phyloP scores from a whole-genome alignment of 2,888 invertebrate genomes.

The Hypomecis punctinalis region DNA sequence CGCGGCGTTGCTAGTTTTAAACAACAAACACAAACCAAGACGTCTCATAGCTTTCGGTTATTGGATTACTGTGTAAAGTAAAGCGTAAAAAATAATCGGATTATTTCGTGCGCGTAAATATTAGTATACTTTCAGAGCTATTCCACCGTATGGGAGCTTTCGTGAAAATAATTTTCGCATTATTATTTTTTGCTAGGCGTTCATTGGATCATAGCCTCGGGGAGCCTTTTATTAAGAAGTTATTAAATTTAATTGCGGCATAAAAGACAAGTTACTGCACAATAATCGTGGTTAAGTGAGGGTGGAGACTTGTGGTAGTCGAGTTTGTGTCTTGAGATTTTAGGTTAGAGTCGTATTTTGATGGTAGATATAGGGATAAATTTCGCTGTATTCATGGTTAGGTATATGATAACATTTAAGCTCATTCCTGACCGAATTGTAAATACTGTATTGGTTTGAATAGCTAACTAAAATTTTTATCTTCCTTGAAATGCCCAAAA shows the following conservation, averaged over 20 bases:
- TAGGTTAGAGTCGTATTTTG: constrained; percentile 13
- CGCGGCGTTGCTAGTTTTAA: too few relatives aligned
- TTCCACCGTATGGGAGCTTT: constrained; percentile 13
- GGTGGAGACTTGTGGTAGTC: constrained; percentile 18
- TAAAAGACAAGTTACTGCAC: constrained; percentile 47
- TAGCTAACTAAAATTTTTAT: too few relatives aligned
- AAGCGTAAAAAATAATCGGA: constrained; percentile 19
- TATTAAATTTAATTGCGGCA: constrained; percentile 50
- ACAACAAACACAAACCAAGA: background rate
- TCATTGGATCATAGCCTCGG: constrained; percentile 17
- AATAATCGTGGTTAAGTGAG: constrained; percentile 35
- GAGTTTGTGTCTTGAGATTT: constrained; percentile 23
- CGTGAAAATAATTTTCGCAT: constrained; percentile 24
- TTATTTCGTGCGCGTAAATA: constrained; percentile 14
- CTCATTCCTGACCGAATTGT: too few relatives aligned
- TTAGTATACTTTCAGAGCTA: constrained; percentile 10
- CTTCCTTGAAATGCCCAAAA: too few relatives aligned
- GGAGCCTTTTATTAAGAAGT: constrained; percentile 45
- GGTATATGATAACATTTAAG: too few relatives aligned
- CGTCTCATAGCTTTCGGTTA: background rate
- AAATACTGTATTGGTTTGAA: too few relatives aligned
- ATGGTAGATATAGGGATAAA: constrained; percentile 1
- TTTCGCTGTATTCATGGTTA: background rate
- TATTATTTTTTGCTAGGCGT: constrained; percentile 20
- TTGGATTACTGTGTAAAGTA: constrained; percentile 8